Conservation (phyloP, 2,888 invertebrate species). For the Malacosoma neustria region DNA sequence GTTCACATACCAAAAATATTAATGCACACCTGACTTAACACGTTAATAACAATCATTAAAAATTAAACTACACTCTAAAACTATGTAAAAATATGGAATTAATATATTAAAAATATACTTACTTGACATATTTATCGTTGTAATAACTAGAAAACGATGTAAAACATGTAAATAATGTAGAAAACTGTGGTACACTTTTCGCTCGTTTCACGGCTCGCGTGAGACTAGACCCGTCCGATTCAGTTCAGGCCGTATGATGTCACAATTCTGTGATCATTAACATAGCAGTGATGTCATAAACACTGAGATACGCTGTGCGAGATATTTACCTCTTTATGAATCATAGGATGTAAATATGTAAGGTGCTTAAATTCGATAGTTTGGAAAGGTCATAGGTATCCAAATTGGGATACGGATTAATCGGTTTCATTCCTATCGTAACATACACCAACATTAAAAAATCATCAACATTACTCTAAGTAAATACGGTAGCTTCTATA, state of each 20-base stretch:
- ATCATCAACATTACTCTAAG: no score
- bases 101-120: neutral
- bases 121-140: neutral
- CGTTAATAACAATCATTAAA: neutral
- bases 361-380: no score
- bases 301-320: neutral
- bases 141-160: neutral
- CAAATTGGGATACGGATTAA: no score
- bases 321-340: neutral
- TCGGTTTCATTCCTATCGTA: no score
- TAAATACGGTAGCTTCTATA: no score
- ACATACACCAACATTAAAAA: no score
- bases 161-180: neutral
- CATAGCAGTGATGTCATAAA: neutral
- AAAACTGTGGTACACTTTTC: neutral
- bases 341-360: no score
- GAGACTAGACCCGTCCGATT: neutral
- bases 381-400: no score
- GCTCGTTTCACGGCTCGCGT: neutral
- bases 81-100: no score
- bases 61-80: no score
- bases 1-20: neutral
- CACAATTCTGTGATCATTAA: neutral
- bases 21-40: neutral
- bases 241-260: neutral